Conservation (phyloP, 2,797 vertebrate species). For the Orientallactaga sibirica region DNA sequence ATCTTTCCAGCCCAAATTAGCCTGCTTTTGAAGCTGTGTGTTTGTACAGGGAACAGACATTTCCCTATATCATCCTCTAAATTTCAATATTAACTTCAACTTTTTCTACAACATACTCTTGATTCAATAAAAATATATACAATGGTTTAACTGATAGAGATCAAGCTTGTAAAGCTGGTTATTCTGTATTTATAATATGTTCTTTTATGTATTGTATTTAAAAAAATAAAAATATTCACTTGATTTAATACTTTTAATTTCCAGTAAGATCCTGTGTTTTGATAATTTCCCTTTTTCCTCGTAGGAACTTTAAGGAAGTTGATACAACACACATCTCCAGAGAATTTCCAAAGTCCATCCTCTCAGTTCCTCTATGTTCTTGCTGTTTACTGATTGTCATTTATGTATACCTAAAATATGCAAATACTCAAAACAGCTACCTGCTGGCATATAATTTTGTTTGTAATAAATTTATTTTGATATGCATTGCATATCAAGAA, state of each 20-base stretch:
- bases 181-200: background rate
- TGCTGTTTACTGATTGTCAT: background rate
- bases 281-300: background rate
- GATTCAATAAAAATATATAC: background rate
- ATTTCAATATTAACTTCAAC: background rate
- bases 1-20: no score
- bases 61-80: background rate
- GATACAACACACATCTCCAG: accelerated
- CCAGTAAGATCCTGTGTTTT: background rate
- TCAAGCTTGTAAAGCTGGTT: background rate
- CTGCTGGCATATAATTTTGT: background rate
- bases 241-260: background rate
- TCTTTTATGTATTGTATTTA: background rate
- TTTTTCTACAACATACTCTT: background rate
- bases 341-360: background rate
- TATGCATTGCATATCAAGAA: background rate
- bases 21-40: background rate
- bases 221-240: background rate
- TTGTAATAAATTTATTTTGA: background rate
- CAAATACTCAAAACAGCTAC: background rate
- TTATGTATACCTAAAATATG: background rate
- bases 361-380: background rate
- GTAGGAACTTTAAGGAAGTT: background rate
- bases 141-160: background rate
- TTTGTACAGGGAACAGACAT: no score